A percentile compares a stretch with the other conserved stretches of the same genome.
Evolutionary conservation across 2,113 vertebrate species (phyloP).

Genomic region (Hydrolagus affinis): DNA sequence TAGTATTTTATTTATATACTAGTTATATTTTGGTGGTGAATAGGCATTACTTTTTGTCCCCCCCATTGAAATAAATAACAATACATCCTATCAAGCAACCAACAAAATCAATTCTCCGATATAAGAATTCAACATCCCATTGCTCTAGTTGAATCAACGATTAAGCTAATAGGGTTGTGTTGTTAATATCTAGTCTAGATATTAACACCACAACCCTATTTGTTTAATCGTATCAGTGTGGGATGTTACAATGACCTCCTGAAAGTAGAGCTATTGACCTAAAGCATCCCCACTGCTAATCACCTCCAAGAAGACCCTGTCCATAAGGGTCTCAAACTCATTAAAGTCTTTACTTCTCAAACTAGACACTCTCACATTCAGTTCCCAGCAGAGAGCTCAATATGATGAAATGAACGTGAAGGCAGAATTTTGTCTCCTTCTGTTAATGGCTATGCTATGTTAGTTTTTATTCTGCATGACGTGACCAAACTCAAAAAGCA

Average conservation of each 20-base stretch:
- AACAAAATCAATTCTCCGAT: conserved; percentile 21
- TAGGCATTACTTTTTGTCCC: conserved; percentile 11
- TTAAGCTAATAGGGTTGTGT: too few relatives aligned
- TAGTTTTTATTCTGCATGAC: conserved; percentile 44
- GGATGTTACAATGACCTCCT: conserved; percentile 58
- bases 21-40: conserved; percentile 6
- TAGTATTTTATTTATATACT: not conserved
- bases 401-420: conserved; percentile 57
- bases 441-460: conserved; percentile 42
- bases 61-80: not conserved
- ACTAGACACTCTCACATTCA: conserved; percentile 48
- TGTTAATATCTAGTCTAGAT: too few relatives aligned
- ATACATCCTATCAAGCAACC: not conserved
- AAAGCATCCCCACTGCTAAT: conserved; percentile 58
- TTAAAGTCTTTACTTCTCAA: conserved; percentile 63
- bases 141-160: too few relatives aligned
- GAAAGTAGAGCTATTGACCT: conserved; percentile 62
- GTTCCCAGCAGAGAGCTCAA: conserved; percentile 57
- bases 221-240: conserved; percentile 65
- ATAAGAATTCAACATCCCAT: conserved; percentile 47
- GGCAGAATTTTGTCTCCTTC: conserved; percentile 51
- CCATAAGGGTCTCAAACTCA: conserved; percentile 60
- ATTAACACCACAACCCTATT: conserved; percentile 60
- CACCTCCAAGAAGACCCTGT: conserved; percentile 53
- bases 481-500: conserved; percentile 40